phyloP scores from a whole-genome alignment of 2,888 invertebrate genomes.

The Lithodes maja region DNA sequence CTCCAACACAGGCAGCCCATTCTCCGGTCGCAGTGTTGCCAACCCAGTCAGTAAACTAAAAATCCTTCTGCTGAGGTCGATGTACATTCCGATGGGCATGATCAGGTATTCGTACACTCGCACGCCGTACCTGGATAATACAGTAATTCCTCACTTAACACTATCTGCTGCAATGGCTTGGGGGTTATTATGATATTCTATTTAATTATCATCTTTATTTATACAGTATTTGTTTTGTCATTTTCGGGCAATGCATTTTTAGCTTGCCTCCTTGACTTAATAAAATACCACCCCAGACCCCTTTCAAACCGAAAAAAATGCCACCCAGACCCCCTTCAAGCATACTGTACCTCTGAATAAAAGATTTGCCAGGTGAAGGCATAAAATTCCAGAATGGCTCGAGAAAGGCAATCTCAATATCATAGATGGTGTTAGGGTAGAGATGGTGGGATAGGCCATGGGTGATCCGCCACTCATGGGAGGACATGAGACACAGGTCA shows the following conservation, averaged over 20 bases:
- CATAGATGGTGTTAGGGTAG: constrained; percentile 85
- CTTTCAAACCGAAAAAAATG: too few relatives aligned
- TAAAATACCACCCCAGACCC: too few relatives aligned
- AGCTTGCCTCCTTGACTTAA: too few relatives aligned
- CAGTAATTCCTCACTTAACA: too few relatives aligned
- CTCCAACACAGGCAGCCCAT: constrained; percentile 71
- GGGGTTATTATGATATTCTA: too few relatives aligned
- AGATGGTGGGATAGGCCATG: constrained; percentile 87
- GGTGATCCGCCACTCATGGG: constrained; percentile 83
- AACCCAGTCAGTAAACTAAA: constrained; percentile 48
- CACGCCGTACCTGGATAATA: constrained; percentile 74
- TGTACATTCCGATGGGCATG: constrained; percentile 73
- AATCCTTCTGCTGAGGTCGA: constrained; percentile 64
- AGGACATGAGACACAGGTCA: constrained; percentile 81
- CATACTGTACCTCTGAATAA: constrained; percentile 75
- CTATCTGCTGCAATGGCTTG: too few relatives aligned
- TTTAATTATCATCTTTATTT: too few relatives aligned
- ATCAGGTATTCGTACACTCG: constrained; percentile 76
- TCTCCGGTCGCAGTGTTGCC: constrained; percentile 62
- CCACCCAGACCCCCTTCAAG: too few relatives aligned
- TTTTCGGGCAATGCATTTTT: too few relatives aligned
- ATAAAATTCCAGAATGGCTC: constrained; percentile 81
- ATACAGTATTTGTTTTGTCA: too few relatives aligned
- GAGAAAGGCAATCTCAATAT: constrained; percentile 79
- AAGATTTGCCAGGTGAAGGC: constrained; percentile 77